Conservation (phyloP, 2,113 vertebrate genomes). For the Thymallus thymallus region DNA sequence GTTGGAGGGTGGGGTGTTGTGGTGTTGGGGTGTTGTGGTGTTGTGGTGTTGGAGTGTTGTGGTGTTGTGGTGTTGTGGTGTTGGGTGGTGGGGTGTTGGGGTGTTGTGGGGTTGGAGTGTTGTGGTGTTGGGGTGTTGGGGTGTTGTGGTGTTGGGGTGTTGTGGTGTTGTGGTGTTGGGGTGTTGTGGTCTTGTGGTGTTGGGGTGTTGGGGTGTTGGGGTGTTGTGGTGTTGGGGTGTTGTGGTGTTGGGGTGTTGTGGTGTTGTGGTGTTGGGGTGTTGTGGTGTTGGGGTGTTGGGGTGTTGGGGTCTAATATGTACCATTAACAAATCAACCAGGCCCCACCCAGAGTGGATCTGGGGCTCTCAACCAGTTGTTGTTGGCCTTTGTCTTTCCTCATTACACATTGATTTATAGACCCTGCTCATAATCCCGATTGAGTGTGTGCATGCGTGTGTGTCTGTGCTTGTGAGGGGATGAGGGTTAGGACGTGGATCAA, state of each 20-base stretch:
- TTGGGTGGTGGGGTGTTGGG: slow-evolving; percentile 34
- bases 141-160: slow-evolving; percentile 38
- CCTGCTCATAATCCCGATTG: slow-evolving; percentile 78
- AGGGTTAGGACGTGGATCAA: background rate
- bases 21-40: slow-evolving; percentile 37
- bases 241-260: slow-evolving; percentile 40
- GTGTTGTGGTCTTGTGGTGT: slow-evolving; percentile 45
- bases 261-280: slow-evolving; percentile 38
- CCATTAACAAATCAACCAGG: slow-evolving; percentile 85
- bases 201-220: too few species aligned
- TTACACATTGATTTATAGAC: slow-evolving; percentile 82
- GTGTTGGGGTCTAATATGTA: too few species aligned
- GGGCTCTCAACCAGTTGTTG: slow-evolving; percentile 71
- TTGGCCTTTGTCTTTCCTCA: slow-evolving; percentile 58
- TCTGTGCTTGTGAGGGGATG: background rate
- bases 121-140: slow-evolving; percentile 36
- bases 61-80: slow-evolving; percentile 35
- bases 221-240: slow-evolving; percentile 24
- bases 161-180: slow-evolving; percentile 39
- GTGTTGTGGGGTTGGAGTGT: slow-evolving; percentile 60
- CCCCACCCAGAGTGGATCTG: slow-evolving; percentile 78
- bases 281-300: slow-evolving; percentile 59
- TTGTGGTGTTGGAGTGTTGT: slow-evolving; percentile 49
- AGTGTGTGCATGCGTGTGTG: slow-evolving; percentile 11
- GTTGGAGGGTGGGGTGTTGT: slow-evolving; percentile 58